Conservation (phyloP, 2,797 vertebrate species). For the Characodon lateralis region DNA sequence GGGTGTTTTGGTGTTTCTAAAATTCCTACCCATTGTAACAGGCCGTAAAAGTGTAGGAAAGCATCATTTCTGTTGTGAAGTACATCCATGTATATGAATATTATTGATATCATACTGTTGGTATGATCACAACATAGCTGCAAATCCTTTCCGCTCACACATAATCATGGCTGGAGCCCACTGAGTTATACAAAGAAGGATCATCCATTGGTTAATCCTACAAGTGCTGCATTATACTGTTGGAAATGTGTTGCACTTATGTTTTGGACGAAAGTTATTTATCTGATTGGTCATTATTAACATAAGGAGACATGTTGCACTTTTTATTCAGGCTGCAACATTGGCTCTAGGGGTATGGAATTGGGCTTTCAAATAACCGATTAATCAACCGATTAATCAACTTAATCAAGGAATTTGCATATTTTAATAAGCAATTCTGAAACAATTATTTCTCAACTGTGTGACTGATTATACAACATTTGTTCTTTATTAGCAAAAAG, state of each 20-base stretch:
- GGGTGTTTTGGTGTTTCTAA: conserved; percentile 32
- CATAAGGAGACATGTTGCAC: neutral
- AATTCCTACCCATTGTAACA: conserved; percentile 30
- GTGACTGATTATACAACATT: neutral
- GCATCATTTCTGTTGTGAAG: conserved; percentile 7
- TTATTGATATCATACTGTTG: neutral
- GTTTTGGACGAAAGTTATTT: neutral
- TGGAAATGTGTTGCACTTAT: neutral
- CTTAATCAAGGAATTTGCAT: neutral
- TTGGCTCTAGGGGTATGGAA: neutral
- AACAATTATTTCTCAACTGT: no score
- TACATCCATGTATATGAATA: neutral
- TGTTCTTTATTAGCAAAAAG: neutral
- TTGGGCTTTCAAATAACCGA: neutral
- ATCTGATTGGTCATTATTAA: neutral
- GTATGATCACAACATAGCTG: neutral
- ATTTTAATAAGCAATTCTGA: neutral
- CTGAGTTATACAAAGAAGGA: no score
- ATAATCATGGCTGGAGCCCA: no score
- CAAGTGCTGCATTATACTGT: neutral
- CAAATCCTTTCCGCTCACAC: no score
- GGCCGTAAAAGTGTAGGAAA: conserved; percentile 34
- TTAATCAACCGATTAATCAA: neutral
- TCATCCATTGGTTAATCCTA: no score
- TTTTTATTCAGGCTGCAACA: neutral